Percentiles rank a stretch among this genome's conserved stretches.
Evolutionary conservation across 2,888 invertebrate genomes (phyloP).

Genomic region (Apamea epomidion): DNA sequence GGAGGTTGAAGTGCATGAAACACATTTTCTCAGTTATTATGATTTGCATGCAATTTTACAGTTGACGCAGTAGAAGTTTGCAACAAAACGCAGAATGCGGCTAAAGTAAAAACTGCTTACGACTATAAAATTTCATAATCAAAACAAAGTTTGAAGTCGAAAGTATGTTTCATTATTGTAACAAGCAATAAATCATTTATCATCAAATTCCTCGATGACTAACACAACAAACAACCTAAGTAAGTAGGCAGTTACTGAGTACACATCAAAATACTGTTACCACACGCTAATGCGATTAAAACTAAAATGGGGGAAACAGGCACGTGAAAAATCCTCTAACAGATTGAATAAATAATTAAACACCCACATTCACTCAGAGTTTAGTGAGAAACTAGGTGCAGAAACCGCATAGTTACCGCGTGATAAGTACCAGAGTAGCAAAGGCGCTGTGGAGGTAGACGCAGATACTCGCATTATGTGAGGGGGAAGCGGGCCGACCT

Average conservation of each 20-base stretch:
- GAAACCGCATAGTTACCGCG: conserved; percentile 79
- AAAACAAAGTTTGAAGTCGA: conserved; percentile 30
- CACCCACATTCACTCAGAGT: conserved; percentile 74
- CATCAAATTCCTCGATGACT: conserved; percentile 59
- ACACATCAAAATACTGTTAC: conserved; percentile 53
- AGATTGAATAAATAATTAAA: conserved; percentile 86
- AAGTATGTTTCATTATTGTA: conserved; percentile 41
- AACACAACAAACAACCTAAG: conserved; percentile 35
- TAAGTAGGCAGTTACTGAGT: conserved; percentile 30
- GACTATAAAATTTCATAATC: conserved; percentile 19
- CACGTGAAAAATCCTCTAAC: conserved; percentile 73
- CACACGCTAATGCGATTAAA: conserved; percentile 68
- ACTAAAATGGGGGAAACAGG: conserved; percentile 59
- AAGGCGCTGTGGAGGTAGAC: conserved; percentile 68
- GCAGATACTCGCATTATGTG: conserved; percentile 77
- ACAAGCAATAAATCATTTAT: conserved; percentile 52
- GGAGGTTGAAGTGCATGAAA: not conserved
- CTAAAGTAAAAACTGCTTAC: conserved; percentile 28
- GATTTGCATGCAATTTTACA: not conserved
- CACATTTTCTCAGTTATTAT: not conserved
- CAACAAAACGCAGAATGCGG: not conserved
- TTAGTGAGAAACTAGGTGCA: conserved; percentile 80
- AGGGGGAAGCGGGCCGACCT: conserved; percentile 82
- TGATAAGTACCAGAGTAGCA: conserved; percentile 72
- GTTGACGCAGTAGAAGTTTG: not conserved